Base-by-base conservation (phyloP, 2,888 invertebrate genomes). In the Xestia xanthographa region DNA sequence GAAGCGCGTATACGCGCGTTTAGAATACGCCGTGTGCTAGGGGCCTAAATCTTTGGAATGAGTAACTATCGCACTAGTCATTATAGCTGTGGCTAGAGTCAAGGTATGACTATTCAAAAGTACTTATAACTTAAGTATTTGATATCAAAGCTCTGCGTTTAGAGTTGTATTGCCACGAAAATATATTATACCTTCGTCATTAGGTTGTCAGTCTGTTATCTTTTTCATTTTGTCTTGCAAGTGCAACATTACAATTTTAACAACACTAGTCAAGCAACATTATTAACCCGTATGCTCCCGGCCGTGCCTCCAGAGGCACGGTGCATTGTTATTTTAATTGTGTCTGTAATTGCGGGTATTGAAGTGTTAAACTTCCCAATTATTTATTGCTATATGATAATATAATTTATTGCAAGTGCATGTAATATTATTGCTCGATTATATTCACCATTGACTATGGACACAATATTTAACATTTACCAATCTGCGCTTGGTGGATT, bases 321-420 rank as follows among this genome's bases (percentile, higher is more conserved):
- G n/a, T n/a, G n/a, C n/a, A n/a, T n/a, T n/a, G n/a, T n/a, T n/a
- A n/a, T n/a, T n/a, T n/a, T n/a, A n/a, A n/a, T n/a, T n/a, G n/a
- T n/a, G n/a, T n/a, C n/a, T n/a, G n/a, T n/a, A n/a, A n/a, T n/a
- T n/a, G n/a, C n/a, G n/a, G n/a, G n/a, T n/a, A n/a, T n/a, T n/a
- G n/a, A n/a, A n/a, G n/a, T n/a, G n/a, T n/a, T n/a, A 75, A 77
- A 87, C 87, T 85, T 90, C 90, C 89, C 90, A 89, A 89, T 85
- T 83, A 89, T 86, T 76, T 84, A 87, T 87, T 89, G 86, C 83
- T 87, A 81, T 78, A 20, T 77, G 68, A 72, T 82, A 85, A 79
- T 75, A 84, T 78, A 68, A 79, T 69, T 80, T 73, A 60, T 41
- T 87, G 75, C 83, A 75, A 83, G 76, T 73, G 74, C 78, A 72